Evolutionary conservation across 2,888 invertebrate species (phyloP), one percentile per base, ranked within the genome.

Genomic region (Phyto melanocephala): DNA sequence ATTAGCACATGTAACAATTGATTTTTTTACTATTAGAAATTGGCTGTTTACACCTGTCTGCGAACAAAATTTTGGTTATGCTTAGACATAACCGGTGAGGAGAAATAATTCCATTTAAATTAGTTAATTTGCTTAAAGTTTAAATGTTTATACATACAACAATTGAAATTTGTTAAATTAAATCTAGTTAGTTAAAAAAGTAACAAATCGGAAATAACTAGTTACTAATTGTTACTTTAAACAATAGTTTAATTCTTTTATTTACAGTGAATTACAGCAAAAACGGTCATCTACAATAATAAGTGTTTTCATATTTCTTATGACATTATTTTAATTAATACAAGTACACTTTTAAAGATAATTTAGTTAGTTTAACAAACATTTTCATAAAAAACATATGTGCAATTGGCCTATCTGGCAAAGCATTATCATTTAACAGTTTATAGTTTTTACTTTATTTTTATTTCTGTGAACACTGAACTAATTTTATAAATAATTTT

Each of bases 1-100:
- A 65, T 65, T 35, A 65, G 35, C 65, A 65, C 50, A 50, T 65
- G 22, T 33, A 65, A 1, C 35, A 47, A 50, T 50, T 50, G 15
- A 17, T 35, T 65, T 50, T 10, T 10, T 8, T 1, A 20, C 24
- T 24, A 28, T 54, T 28, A 24, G 17, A 47, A 20, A 37, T 35
- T 50, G 47, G 33, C 35, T 63, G 13, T 45, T 63, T 45, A 50
- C 50, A 65, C 65, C 50, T 65, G 35, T 22, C 50, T 28, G 3
- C 6, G 6, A 50, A 50, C 47, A 65, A 50, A 65, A n/a, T 35
- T 65, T 20, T 10, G 50, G 35, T 65, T 65, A 20, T 11, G 35
- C 35, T 63, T 33, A 50, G 42, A 50, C n/a, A 22, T 50, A 8
- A 20, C 47, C 20, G n/a, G 20, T 63, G 17, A n/a, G n/a, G n/a